These are phyloP conservation scores for Sarotherodon lohbergeri DNA, from an alignment of 2,113 vertebrate species.

Conservation along the genomic window DNA sequence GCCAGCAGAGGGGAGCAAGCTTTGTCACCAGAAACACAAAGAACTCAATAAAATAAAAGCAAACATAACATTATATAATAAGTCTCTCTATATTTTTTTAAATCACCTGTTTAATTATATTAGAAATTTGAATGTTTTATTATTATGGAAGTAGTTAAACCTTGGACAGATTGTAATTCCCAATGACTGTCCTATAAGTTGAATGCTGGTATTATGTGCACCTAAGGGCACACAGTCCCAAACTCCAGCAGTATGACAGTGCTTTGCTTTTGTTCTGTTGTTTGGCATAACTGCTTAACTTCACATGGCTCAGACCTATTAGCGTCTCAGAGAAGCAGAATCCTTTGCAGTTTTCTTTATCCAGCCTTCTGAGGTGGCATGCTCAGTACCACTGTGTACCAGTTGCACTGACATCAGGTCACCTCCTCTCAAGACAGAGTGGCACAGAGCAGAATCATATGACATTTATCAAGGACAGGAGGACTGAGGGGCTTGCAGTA, in stretches of 20 bases:
- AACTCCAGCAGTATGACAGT: neutral
- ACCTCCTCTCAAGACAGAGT: conserved; percentile 15
- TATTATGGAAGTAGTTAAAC: neutral
- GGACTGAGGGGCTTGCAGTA: conserved; percentile 2
- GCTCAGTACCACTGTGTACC: conserved; percentile 34
- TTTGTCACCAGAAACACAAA: conserved; percentile 29
- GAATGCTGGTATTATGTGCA: neutral
- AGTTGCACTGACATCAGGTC: conserved; percentile 14
- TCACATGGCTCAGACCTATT: conserved; percentile 24
- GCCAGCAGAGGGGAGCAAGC: conserved; percentile 60
- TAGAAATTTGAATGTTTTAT: neutral
- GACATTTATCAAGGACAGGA: conserved; percentile 9
- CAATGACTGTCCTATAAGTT: neutral
- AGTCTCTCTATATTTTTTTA: neutral
- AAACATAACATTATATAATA: neutral
- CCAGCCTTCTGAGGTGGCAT: conserved; percentile 1
- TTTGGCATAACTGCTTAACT: conserved; percentile 17
- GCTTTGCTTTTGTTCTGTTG: conserved; percentile 27
- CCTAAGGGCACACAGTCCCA: neutral
- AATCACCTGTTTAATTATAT: neutral
- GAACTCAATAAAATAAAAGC: neutral
- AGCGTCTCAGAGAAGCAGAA: neutral
- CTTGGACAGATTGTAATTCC: neutral
- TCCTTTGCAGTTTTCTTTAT: neutral
- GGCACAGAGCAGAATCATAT: conserved; percentile 38